A percentile compares a stretch with the other conserved stretches of the same genome.
Conservation (phyloP, 2,113 vertebrate genomes). For the Petroica traversi region DNA sequence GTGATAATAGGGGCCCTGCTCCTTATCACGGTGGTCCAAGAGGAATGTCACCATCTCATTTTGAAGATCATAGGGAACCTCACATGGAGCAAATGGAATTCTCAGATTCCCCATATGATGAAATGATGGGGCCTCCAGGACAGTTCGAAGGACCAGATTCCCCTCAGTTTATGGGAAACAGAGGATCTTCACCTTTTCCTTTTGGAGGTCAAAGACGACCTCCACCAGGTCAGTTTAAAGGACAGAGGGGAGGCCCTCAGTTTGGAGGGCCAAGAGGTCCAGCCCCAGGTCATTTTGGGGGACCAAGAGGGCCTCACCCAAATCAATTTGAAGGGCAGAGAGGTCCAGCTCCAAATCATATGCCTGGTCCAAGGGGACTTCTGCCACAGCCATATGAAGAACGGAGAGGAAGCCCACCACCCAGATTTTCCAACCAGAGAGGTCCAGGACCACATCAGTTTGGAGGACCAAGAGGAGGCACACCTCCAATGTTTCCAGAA, state of each 20-base stretch:
- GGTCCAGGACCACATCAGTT: slow-evolving; percentile 69
- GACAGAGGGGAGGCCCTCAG: slow-evolving; percentile 74
- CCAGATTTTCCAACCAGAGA: slow-evolving; percentile 72
- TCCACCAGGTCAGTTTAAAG: slow-evolving; percentile 71
- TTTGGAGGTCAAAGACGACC: slow-evolving; percentile 74
- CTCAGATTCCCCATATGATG: slow-evolving; percentile 78
- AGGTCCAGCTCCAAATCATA: slow-evolving; percentile 69
- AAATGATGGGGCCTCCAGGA: slow-evolving; percentile 72
- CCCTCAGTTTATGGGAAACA: slow-evolving; percentile 73
- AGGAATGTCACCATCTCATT: slow-evolving; percentile 78
- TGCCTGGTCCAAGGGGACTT: slow-evolving; percentile 70
- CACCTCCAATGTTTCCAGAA: slow-evolving; percentile 64
- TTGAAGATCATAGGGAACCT: slow-evolving; percentile 78
- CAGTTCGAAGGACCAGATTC: slow-evolving; percentile 73
- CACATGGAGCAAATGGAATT: slow-evolving; percentile 76
- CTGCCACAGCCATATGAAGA: slow-evolving; percentile 79
- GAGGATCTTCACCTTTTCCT: slow-evolving; percentile 62
- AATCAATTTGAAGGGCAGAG: slow-evolving; percentile 70
- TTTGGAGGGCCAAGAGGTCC: slow-evolving; percentile 82
- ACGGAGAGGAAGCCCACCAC: slow-evolving; percentile 68
- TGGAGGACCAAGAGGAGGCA: slow-evolving; percentile 57
- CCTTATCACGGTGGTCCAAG: slow-evolving; percentile 80
- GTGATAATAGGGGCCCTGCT: slow-evolving; percentile 80
- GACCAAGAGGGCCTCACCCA: slow-evolving; percentile 76
- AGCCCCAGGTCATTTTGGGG: slow-evolving; percentile 80